Evolutionary conservation across 1,140 invertebrate genomes (phyloP).

Genomic region (Melanaphis sacchari): DNA sequence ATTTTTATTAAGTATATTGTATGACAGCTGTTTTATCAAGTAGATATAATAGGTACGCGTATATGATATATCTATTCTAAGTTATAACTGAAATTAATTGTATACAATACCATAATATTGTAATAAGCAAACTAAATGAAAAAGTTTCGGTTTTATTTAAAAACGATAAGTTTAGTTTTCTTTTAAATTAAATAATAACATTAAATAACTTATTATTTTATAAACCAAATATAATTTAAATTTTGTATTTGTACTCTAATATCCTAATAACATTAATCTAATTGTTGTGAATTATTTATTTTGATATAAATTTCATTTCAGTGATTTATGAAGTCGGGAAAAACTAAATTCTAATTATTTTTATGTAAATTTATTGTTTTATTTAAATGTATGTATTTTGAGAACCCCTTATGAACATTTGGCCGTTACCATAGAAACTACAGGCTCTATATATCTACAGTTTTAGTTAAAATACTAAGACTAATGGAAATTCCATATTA

Average conservation of each 20-base stretch:
- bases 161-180: too few relatives aligned
- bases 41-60: too few relatives aligned
- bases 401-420: conserved; percentile 26
- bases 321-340: not conserved
- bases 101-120: not conserved
- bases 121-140: not conserved
- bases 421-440: not conserved
- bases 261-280: not conserved
- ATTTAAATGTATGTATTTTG: not conserved
- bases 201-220: not conserved
- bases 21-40: too few relatives aligned
- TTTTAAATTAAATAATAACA: too few relatives aligned
- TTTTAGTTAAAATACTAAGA: not conserved
- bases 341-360: not conserved
- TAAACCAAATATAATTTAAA: not conserved
- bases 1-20: too few relatives aligned
- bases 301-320: not conserved
- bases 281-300: not conserved
- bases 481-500: not conserved
- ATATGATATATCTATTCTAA: too few relatives aligned
- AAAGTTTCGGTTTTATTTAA: not conserved
- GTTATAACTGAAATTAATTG: too few relatives aligned
- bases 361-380: not conserved
- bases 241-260: not conserved
- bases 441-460: not conserved